phyloP scores from a whole-genome alignment of 2,797 vertebrate genomes.

The Crenuchus spilurus region DNA sequence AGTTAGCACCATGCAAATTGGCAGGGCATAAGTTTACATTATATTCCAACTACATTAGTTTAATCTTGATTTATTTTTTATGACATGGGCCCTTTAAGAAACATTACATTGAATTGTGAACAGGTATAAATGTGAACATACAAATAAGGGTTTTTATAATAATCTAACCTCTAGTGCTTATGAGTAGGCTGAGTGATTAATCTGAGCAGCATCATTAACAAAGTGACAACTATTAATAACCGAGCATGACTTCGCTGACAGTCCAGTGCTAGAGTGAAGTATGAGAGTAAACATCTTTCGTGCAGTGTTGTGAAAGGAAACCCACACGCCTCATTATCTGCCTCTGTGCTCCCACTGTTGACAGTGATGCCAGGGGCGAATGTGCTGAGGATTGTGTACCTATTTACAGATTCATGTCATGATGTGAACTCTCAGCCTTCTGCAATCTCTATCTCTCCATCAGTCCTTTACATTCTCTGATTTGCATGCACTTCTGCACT shows the following conservation, averaged over 20 bases:
- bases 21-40: too few species aligned
- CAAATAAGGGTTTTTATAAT: too few species aligned
- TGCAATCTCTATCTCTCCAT: constrained; percentile 26
- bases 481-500: too few species aligned
- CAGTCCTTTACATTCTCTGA: not conserved
- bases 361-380: constrained; percentile 12
- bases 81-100: too few species aligned
- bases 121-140: too few species aligned
- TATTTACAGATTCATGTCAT: constrained; percentile 18
- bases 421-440: not conserved
- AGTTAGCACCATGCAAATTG: too few species aligned
- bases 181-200: too few species aligned
- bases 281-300: constrained; percentile 12
- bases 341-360: not conserved
- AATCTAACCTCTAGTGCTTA: too few species aligned
- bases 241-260: not conserved
- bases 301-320: constrained; percentile 15
- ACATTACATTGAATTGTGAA: too few species aligned
- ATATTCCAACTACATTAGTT: too few species aligned
- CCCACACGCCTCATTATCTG: constrained; percentile 38
- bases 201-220: constrained; percentile 11
- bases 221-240: too few species aligned
- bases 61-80: too few species aligned
- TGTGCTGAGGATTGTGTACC: constrained; percentile 13
- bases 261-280: not conserved